Evolutionary conservation across 2,113 vertebrate species (phyloP).

Genomic region (Pan troglodytes): NHGRI_mPanTro3-v2.1_pri NC_072403.2:79372001-79372500

Average conservation of each 20-base stretch:
- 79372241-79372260: not conserved
- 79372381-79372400: not conserved
- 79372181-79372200: not conserved
- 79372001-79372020: fast-evolving
- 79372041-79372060: not conserved
- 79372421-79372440: not conserved
- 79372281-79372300: not conserved
- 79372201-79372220: not conserved
- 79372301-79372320: not conserved
- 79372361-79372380: not conserved
- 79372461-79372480: not conserved
- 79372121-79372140: not conserved
- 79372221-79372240: not conserved
- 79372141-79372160: not conserved
- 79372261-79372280: not conserved
- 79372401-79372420: not conserved
- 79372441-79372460: not conserved
- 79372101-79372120: not conserved
- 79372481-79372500: not conserved
- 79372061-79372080: not conserved
- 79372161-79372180: not conserved
- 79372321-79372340: not conserved
- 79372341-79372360: not conserved
- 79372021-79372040: not conserved
- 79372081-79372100: not conserved